Percentiles rank a stretch among this genome's conserved stretches.
These are phyloP conservation scores for Phyllopteryx taeniolatus DNA, from an alignment of 2,113 vertebrate species.

Conservation along the genomic window DNA sequence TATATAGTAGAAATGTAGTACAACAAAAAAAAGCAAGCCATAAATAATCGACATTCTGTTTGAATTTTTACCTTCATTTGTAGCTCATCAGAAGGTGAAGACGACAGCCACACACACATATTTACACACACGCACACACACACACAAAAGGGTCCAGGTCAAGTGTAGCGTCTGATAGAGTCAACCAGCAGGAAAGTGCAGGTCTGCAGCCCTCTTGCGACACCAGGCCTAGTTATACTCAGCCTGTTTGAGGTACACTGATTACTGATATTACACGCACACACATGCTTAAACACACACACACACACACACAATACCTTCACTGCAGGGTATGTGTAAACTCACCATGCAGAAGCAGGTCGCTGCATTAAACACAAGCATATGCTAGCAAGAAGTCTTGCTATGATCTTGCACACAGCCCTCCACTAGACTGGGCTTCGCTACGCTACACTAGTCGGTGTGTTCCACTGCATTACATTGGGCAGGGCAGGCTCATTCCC, in stretches of 20 bases:
- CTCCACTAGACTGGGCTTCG: constrained; percentile 75
- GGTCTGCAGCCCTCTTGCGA: constrained; percentile 54
- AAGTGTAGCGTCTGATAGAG: constrained; percentile 60
- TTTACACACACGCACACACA: constrained; percentile 3
- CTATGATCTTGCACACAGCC: constrained; percentile 73
- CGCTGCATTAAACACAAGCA: constrained; percentile 77
- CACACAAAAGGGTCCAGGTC: constrained; percentile 13
- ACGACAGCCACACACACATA: constrained; percentile 17
- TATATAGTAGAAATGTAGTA: constrained; percentile 12
- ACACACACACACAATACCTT: constrained; percentile 61
- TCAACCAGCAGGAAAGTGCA: constrained; percentile 54
- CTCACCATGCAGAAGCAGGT: constrained; percentile 77
- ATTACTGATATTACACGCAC: constrained; percentile 74
- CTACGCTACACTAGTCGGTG: constrained; percentile 67
- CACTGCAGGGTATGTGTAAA: constrained; percentile 73
- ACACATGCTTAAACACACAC: constrained; percentile 22
- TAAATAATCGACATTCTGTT: constrained; percentile 23
- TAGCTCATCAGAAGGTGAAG: constrained; percentile 24
- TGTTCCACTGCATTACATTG: constrained; percentile 60
- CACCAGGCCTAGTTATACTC: constrained; percentile 76
- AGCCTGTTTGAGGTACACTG: constrained; percentile 75
- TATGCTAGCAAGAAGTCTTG: constrained; percentile 76
- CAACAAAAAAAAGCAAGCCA: too few species aligned
- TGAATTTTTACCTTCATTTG: constrained; percentile 38
- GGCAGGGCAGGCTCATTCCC: constrained; percentile 55